phyloP scores from a whole-genome alignment of 2,113 vertebrate genomes.

The Paralichthys olivaceus region DNA sequence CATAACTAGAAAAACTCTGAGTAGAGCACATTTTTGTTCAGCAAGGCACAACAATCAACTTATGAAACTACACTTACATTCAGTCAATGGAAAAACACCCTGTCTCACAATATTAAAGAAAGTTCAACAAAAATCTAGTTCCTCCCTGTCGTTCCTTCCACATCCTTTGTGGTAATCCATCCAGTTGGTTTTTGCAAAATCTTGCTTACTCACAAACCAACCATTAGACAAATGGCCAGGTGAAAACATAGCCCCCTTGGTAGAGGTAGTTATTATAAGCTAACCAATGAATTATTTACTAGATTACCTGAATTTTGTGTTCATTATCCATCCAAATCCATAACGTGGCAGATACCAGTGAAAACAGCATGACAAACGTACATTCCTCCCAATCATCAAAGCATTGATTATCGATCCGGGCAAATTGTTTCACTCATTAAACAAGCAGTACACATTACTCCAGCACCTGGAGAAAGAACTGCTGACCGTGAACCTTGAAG shows the following conservation, averaged over 20 bases:
- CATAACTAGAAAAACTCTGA: too few relatives aligned
- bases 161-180: too few relatives aligned
- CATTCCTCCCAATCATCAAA: conserved; percentile 1
- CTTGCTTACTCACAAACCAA: too few relatives aligned
- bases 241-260: too few relatives aligned
- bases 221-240: too few relatives aligned
- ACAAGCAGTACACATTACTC: conserved; percentile 33
- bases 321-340: neutral
- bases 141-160: too few relatives aligned
- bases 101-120: too few relatives aligned
- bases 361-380: neutral
- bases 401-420: conserved; percentile 23
- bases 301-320: neutral
- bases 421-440: conserved; percentile 36
- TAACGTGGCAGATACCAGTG: neutral
- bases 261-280: too few relatives aligned
- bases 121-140: too few relatives aligned
- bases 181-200: too few relatives aligned
- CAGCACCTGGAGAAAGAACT: conserved; percentile 23
- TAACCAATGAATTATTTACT: neutral
- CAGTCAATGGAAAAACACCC: neutral
- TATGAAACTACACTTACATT: neutral
- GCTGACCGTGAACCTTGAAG: conserved; percentile 57
- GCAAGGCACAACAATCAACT: too few relatives aligned
- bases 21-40: neutral